Percentiles rank a stretch among this genome's conserved stretches.
Conservation (phyloP, 1,140 invertebrate genomes). For the Aphaenogaster ashmeadi region DNA sequence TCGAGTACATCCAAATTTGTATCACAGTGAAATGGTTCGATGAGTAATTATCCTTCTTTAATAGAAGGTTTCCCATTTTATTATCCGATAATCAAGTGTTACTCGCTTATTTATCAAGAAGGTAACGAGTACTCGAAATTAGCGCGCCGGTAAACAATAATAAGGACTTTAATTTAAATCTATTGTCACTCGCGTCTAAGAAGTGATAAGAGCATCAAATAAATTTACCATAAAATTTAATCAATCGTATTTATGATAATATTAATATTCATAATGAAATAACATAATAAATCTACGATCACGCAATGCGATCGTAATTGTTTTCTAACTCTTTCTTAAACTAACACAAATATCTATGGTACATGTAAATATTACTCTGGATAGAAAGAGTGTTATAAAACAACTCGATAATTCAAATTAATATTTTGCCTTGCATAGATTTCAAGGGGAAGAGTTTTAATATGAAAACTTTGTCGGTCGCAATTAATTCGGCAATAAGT, state of each 20-base stretch:
- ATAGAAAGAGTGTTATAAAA: neutral
- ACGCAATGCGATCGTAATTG: neutral
- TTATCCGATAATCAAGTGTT: neutral
- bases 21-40: neutral
- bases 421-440: slow-evolving; percentile 12
- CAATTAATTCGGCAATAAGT: neutral
- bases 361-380: neutral
- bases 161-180: slow-evolving; percentile 14
- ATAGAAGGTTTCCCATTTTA: neutral
- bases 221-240: slow-evolving; percentile 24
- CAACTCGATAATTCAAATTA: slow-evolving; percentile 11
- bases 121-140: neutral
- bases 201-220: slow-evolving; percentile 14
- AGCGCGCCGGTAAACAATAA: neutral
- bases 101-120: neutral
- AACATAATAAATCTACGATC: neutral
- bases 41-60: neutral
- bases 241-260: neutral
- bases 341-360: neutral
- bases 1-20: neutral
- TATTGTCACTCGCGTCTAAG: neutral
- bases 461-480: neutral
- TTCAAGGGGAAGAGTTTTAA: neutral
- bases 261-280: neutral
- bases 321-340: neutral